Base-by-base conservation (phyloP, 2,888 invertebrate genomes). In the Chaetogeoica ovagalla region DNA sequence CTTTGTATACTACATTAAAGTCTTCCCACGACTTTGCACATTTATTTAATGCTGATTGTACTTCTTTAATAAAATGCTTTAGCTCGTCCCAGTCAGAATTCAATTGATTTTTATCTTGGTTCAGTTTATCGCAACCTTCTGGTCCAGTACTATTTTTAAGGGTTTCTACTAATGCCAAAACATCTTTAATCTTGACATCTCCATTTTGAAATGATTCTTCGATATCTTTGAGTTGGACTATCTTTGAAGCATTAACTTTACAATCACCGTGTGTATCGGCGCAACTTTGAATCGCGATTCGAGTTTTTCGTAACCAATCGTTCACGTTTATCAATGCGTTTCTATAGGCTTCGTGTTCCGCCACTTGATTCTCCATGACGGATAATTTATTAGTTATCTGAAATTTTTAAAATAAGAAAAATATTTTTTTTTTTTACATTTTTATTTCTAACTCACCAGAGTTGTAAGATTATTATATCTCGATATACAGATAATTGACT, bases 221-320 rank as follows among this genome's bases (percentile, higher is more conserved):
- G 71, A 95, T 91, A 83, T 91, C 90, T 74, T 90, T 90, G 43
- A 95, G 90, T 84, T 91, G 93, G 71, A 90, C 90, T 52, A 94
- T 90, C 85, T 95, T 94, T 84, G 92, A 91, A 81, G 92, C 89
- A 0, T 93, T 91, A 76, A 90, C 90, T 72, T 92, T 91, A 83
- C 93, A 92, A 85, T 96, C 96, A 5, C 96, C 96, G 85, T 95
- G 95, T 0, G 94, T 92, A 86, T 96, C 95, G 5, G 93, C 91
- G 83, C 93, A 92, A 84, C 94, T 92, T 85, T 95, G 95, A 48
- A 95, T 90, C 83, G 93, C 92, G n/a, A 93, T 89, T 84, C 93
- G 91, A 21, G 91, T 90, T 84, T 91, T 91, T 48, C 94, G 89
- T 39, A 97, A 89, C 94, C 94, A 96, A 84, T 97, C 96, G 81